A percentile compares a stretch with the other conserved stretches of the same genome.
Conservation (phyloP, 1,140 invertebrate genomes). For the Ceratina australensis region DNA sequence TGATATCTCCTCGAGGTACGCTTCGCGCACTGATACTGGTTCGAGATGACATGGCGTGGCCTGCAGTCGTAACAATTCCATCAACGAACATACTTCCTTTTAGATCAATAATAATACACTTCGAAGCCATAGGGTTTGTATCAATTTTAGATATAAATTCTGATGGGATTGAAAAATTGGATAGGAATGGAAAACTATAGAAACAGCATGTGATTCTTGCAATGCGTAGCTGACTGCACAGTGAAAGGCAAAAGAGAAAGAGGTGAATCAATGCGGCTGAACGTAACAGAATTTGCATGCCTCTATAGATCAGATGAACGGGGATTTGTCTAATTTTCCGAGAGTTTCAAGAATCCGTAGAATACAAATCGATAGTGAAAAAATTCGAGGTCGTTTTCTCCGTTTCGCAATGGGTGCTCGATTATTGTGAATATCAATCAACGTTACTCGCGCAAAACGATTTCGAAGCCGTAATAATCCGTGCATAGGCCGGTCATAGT, state of each 20-base stretch:
- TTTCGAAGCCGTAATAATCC: background rate
- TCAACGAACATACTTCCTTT: constrained; percentile 25
- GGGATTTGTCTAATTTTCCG: background rate
- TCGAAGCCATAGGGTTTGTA: no score
- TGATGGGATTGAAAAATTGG: background rate
- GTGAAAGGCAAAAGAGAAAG: constrained; percentile 33
- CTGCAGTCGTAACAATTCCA: constrained; percentile 42
- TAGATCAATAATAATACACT: constrained; percentile 23
- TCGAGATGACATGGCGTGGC: constrained; percentile 49
- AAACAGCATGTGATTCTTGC: no score
- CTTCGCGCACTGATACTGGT: constrained; percentile 43
- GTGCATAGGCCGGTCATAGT: background rate
- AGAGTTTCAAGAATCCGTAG: background rate
- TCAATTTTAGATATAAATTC: no score
- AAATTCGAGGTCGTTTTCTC: background rate
- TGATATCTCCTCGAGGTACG: constrained; percentile 25
- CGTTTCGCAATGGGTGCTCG: background rate
- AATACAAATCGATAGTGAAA: background rate
- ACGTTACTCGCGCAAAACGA: background rate
- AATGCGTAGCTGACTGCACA: background rate
- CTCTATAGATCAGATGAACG: no score
- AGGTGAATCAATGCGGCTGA: background rate
- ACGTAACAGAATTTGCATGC: no score
- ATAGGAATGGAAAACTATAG: background rate
- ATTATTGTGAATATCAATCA: background rate